Base-by-base conservation (phyloP, 2,797 vertebrate genomes). In the Enteromius trimaculatus region DNA sequence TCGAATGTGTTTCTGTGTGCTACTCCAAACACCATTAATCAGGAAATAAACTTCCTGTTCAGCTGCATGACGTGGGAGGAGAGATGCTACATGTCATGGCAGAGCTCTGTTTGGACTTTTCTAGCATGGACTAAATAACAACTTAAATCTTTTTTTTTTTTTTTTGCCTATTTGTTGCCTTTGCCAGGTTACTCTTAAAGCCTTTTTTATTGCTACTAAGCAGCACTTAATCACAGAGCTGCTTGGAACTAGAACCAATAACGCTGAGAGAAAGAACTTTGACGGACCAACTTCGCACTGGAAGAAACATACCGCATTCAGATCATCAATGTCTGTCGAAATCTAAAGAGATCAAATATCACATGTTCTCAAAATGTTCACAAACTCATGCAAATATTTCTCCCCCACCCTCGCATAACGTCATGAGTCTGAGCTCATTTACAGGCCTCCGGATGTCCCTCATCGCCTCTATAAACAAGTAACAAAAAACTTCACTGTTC, bases 401-500 rank as follows among this genome's bases (percentile, higher is more conserved):
- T 29, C 29, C 77, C 75, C 74, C 69, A 74, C 47, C 64, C 37
- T 71, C 47, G 29, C 74, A 83, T 31, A 42, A 70, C 44, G 21
- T 77, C 74, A 77, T 77, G 37, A 26, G 39, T 42, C 47, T 26
- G 53, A 23, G 84, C 77, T 44, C 84, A 80, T 88, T 77, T 77
- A 42, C 55, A 77, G 34, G 74, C 74, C n/a, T 86, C 74, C 88
- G 89, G 88, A 89, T 81, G 64, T 62, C 64, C 85, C 85, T 89
- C 84, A 84, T 91, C 74, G 37, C 88, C 80, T 83, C 58, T 69
- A 65, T 8, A 44, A 0, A 60, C 49, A 60, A 77, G 69, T 81
- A 60, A 94, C 91, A 94, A 93, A 92, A 88, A 31, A 55, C 84
- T 93, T 23, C 72, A 75, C 9, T 69, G 77, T 55, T 84, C 85